These are phyloP conservation scores for Atlantisia rogersi DNA, from an alignment of 2,113 vertebrate species.

Conservation along the genomic window DNA sequence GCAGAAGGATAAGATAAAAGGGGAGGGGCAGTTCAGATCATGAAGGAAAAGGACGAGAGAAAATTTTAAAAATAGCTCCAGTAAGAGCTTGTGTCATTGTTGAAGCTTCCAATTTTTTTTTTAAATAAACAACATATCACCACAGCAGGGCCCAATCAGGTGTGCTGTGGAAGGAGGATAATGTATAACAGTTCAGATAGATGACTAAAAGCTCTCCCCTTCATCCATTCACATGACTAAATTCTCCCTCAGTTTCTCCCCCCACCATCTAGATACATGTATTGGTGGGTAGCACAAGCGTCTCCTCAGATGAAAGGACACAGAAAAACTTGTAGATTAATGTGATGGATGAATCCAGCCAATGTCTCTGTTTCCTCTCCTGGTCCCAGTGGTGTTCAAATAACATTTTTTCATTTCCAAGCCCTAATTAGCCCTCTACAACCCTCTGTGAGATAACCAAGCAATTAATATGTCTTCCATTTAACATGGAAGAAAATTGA, in stretches of 20 bases:
- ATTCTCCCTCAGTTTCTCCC: neutral
- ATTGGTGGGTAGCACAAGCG: fast-evolving
- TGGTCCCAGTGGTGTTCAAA: neutral
- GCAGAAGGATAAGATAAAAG: neutral
- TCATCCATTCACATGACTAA: neutral
- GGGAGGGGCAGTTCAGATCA: neutral
- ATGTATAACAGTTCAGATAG: neutral
- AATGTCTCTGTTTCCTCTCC: neutral
- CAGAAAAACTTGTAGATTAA: neutral
- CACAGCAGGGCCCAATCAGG: neutral
- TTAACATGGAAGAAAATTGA: neutral
- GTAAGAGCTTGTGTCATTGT: neutral
- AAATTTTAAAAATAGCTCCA: neutral
- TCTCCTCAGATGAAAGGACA: neutral
- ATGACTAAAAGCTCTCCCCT: neutral
- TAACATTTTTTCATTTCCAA: neutral
- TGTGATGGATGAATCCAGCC: neutral
- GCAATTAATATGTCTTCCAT: neutral
- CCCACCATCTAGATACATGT: neutral
- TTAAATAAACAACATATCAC: neutral
- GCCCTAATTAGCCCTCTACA: neutral
- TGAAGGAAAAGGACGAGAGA: neutral
- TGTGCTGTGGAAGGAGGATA: neutral
- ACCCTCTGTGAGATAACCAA: neutral
- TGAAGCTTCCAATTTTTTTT: neutral